phyloP scores from a whole-genome alignment of 2,797 vertebrate species.

The Alfaro cultratus region DNA sequence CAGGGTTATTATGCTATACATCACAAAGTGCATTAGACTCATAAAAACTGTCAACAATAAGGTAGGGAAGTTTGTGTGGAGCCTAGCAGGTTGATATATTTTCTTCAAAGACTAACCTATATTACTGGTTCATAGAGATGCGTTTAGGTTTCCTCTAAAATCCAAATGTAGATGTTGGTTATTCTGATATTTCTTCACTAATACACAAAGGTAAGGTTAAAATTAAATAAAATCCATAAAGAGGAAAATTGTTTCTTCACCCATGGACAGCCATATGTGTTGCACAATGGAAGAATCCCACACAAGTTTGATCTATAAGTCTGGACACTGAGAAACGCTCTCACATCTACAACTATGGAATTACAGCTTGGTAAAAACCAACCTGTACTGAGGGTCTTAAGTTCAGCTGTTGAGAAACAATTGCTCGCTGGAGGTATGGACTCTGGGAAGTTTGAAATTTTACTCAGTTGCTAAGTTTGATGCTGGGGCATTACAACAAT shows the following conservation, averaged over 20 bases:
- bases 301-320: background rate
- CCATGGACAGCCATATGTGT: background rate
- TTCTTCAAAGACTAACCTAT: slow-evolving; percentile 69
- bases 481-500: no score
- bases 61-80: slow-evolving; percentile 80
- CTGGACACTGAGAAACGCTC: background rate
- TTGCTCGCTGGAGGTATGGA: no score
- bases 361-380: no score
- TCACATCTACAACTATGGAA: background rate
- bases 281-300: background rate
- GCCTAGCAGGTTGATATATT: slow-evolving; percentile 81
- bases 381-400: no score
- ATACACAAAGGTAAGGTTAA: background rate
- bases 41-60: slow-evolving; percentile 87
- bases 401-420: no score
- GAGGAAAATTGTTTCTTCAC: background rate
- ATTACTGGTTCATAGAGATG: slow-evolving; percentile 63
- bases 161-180: slow-evolving; percentile 56
- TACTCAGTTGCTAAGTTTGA: no score
- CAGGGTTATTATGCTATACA: slow-evolving; percentile 87
- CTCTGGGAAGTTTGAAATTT: no score
- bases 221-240: background rate
- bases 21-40: slow-evolving; percentile 86
- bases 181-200: slow-evolving; percentile 1
- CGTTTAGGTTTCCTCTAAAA: slow-evolving; percentile 66